Conservation (phyloP, 1,140 invertebrate species). For the Pararge aegeria region DNA sequence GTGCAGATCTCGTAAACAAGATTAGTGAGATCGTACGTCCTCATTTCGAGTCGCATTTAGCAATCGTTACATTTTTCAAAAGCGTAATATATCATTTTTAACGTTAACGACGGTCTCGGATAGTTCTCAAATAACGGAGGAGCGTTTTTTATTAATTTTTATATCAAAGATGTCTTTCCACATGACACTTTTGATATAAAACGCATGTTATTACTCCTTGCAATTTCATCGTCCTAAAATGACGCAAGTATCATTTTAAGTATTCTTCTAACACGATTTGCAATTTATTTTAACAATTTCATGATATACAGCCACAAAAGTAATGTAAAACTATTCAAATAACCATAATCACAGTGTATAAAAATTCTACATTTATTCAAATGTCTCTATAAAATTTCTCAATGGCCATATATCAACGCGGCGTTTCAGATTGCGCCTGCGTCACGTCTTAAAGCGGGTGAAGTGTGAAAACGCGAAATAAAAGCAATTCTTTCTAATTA, state of each 20-base stretch:
- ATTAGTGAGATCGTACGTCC: conserved; percentile 58
- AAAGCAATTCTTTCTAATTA: conserved; percentile 79
- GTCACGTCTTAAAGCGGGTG: conserved; percentile 56
- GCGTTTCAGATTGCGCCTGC: conserved; percentile 51
- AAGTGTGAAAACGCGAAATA: conserved; percentile 75
- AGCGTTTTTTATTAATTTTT: conserved; percentile 22
- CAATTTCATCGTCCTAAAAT: not conserved
- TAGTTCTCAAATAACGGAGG: conserved; percentile 39
- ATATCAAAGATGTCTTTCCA: conserved; percentile 20
- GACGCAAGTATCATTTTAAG: not conserved
- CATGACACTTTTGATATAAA: conserved; percentile 10
- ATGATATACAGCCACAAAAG: not conserved
- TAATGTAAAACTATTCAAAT: not conserved
- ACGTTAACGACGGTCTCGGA: conserved; percentile 52
- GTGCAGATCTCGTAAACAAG: conserved; percentile 67
- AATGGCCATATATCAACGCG: conserved; percentile 46
- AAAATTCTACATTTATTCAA: conserved; percentile 10
- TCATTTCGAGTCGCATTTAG: conserved; percentile 66
- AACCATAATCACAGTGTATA: not conserved
- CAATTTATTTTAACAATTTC: too few species aligned
- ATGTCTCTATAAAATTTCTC: conserved; percentile 21
- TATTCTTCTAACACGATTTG: too few species aligned
- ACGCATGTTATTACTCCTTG: not conserved
- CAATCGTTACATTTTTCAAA: conserved; percentile 69
- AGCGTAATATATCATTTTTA: conserved; percentile 63